Evolutionary conservation across 2,888 invertebrate genomes (phyloP), one percentile per base, ranked within the genome.

Genomic region (Lapara coniferarum): DNA sequence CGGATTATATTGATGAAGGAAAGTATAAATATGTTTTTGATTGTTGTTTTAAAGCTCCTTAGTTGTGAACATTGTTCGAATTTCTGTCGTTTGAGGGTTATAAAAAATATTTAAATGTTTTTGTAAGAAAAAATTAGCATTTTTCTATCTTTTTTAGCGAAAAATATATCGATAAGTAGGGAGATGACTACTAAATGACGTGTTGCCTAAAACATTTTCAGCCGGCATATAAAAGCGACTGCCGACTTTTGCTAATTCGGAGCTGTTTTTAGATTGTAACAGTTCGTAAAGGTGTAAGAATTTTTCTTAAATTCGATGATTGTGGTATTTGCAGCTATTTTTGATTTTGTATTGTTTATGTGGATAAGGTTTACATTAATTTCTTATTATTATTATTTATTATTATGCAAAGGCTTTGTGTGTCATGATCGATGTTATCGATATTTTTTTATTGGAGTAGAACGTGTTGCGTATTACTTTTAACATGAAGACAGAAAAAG

Each of bases 331-430:
- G 63, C 63, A 63, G 63, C 63, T 59, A 46, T 44, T 19, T 63
- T 63, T 16, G 44, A 59, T 46, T 59, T 59, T n/a, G n/a, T 58
- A 12, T 13, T 19, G 19, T 63, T 63, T 46, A 63, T 7, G 5
- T 63, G 49, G 46, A 8, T 16, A 10, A 46, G 46, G 55, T 46
- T 63, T 49, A 63, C 46, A 14, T 19, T 63, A 63, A 19, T 63
- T 19, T 19, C 19, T 63, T 63, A 63, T 63, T 63, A 49, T 19
- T 19, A 13, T 63, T 63, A 63, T 63, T 63, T 63, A 63, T 63
- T 63, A 58, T 44, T 46, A 59, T 46, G 55, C 19, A 13, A 12
- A 57, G 57, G 16, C 30, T 58, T 58, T 52, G 37, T 44, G 12
- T 14, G 19, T 16, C 19, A 56, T 19, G 37, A 8, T 59, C 19